Conservation (phyloP, 2,797 vertebrate genomes). For the Sebastes taczanowskii region DNA sequence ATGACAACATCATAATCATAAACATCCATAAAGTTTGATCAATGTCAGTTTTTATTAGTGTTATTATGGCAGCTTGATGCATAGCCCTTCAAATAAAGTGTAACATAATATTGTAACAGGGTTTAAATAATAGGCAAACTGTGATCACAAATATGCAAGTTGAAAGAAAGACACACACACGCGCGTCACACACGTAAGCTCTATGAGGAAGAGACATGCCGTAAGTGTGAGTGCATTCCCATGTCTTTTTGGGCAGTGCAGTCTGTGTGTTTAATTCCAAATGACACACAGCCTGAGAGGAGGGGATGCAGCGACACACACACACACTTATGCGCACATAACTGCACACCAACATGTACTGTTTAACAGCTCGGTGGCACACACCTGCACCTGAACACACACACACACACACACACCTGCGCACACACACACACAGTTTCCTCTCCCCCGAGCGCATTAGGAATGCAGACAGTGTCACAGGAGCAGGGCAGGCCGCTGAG, state of each 20-base stretch:
- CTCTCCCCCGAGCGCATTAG: conserved; percentile 43
- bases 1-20: neutral
- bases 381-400: conserved; percentile 14
- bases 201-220: conserved; percentile 10
- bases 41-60: neutral
- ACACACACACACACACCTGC: neutral
- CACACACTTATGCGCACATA: conserved; percentile 4
- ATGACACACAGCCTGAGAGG: conserved; percentile 55
- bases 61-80: neutral
- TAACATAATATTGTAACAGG: neutral
- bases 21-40: neutral
- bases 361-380: conserved; percentile 26
- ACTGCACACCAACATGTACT: conserved; percentile 23
- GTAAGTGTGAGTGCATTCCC: conserved; percentile 76
- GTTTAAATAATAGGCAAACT: neutral
- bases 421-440: conserved; percentile 21
- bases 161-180: neutral
- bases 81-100: neutral
- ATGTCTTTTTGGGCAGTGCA: conserved; percentile 69
- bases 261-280: conserved; percentile 69
- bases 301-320: conserved; percentile 7
- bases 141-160: neutral
- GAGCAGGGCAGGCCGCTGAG: conserved; percentile 62
- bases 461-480: conserved; percentile 71
- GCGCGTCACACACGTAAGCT: neutral